phyloP scores from a whole-genome alignment of 2,113 vertebrate genomes.

The Tor tambroides region DNA sequence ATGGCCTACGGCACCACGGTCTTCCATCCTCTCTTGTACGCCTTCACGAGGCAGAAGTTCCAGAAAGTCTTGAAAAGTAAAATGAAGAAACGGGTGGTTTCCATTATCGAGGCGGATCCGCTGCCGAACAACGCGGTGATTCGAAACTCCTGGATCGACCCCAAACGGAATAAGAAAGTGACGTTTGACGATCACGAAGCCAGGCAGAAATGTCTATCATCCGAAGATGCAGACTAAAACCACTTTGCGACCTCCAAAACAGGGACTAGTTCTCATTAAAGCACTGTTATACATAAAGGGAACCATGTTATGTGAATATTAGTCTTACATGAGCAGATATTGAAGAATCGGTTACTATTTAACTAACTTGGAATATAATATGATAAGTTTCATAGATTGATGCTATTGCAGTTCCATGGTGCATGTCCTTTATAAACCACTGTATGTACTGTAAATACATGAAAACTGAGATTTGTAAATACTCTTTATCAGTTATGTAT shows the following conservation, averaged over 20 bases:
- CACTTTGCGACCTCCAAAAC: conserved; percentile 36
- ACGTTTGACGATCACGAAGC: conserved; percentile 88
- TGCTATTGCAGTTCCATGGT: conserved; percentile 34
- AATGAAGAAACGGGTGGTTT: conserved; percentile 96
- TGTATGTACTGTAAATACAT: conserved; percentile 76
- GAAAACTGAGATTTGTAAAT: conserved; percentile 68
- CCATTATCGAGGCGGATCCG: conserved; percentile 91
- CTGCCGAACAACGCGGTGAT: conserved; percentile 91
- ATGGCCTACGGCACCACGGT: conserved; percentile 97
- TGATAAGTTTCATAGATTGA: conserved; percentile 72
- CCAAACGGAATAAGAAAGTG: conserved; percentile 89
- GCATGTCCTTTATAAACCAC: conserved; percentile 68
- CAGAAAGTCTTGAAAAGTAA: conserved; percentile 97
- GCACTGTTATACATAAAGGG: conserved; percentile 28
- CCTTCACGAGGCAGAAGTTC: conserved; percentile 96
- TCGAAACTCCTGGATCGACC: conserved; percentile 94
- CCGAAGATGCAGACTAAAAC: conserved; percentile 71
- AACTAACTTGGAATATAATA: conserved; percentile 66
- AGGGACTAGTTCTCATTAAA: not conserved
- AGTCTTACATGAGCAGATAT: conserved; percentile 70
- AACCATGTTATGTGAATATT: conserved; percentile 61
- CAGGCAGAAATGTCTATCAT: conserved; percentile 88
- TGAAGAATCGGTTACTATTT: conserved; percentile 80
- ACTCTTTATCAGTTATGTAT: conserved; percentile 66
- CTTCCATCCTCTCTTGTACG: conserved; percentile 94